Evolutionary conservation across 2,888 invertebrate species (phyloP), one percentile per base, ranked within the genome.

Genomic region (Aleiodes leptofemur): DNA sequence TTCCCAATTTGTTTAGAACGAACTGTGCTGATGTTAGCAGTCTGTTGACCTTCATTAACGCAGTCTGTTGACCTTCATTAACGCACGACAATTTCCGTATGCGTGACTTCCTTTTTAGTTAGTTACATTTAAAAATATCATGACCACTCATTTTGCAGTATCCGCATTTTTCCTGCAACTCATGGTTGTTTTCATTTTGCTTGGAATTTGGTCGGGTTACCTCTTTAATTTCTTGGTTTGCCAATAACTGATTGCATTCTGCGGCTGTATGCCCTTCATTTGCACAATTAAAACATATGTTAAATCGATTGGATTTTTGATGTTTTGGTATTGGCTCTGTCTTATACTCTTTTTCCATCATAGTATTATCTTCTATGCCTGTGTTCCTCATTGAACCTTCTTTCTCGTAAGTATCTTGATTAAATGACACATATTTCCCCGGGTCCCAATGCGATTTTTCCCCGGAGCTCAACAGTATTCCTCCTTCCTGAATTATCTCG

Each of bases 241-340:
- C 16, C 14, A 55, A 55, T 55, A 16, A 55, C 34, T 7, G 16
- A 7, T 55, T n/a, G 6, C 55, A n/a, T 16, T 55, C 55, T 55
- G 55, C 55, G n/a, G 55, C 55, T 55, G 16, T 55, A 7, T 9
- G 55, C 16, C 55, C 16, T 16, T 55, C 55, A 8, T 55, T 16
- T 55, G 16, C 55, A n/a, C 23, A 56, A 56, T 56, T 16, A 16
- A 29, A 56, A 56, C 56, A 56, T 4, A 56, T 56, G 4, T 56
- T 56, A 9, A 16, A 56, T 56, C 29, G 56, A 56, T 29, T 29
- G 23, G 9, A 9, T 29, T 56, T 23, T 29, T 16, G 56, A 11
- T 56, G 23, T 7, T 56, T 23, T 7, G 8, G 29, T 16, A 29
- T 23, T 55, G 56, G 5, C 6, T 23, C 29, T 23, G 5, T 29